phyloP scores from a whole-genome alignment of 1,140 invertebrate genomes.

The Centruroides sculpturatus region DNA sequence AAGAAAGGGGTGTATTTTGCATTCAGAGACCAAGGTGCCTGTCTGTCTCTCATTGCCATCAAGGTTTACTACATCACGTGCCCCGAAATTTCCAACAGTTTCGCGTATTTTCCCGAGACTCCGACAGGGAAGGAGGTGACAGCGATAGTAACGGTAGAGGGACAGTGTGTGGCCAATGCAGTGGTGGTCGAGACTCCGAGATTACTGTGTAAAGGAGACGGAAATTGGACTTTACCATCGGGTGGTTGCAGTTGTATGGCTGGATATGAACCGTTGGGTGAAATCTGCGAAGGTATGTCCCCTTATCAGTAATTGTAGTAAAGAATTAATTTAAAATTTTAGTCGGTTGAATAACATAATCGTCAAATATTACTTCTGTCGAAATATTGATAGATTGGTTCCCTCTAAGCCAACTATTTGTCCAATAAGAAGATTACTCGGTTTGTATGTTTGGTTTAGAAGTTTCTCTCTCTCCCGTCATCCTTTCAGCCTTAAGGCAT shows the following conservation, averaged over 20 bases:
- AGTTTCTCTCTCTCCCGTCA: no score
- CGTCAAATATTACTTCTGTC: no score
- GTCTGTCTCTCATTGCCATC: slow-evolving; percentile 85
- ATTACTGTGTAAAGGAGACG: slow-evolving; percentile 87
- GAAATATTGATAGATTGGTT: no score
- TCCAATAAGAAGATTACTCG: no score
- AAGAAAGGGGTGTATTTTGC: slow-evolving; percentile 95
- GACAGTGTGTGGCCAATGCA: slow-evolving; percentile 73
- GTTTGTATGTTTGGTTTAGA: no score
- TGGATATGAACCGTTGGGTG: slow-evolving; percentile 62
- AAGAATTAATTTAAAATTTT: no score
- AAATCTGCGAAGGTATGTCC: slow-evolving; percentile 22
- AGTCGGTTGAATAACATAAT: no score
- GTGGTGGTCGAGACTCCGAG: slow-evolving; percentile 54
- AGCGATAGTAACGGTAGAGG: slow-evolving; percentile 73
- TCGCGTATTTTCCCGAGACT: slow-evolving; percentile 80
- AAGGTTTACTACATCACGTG: slow-evolving; percentile 96
- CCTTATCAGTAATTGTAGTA: no score
- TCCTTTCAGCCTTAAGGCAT: no score
- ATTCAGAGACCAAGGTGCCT: slow-evolving; percentile 91
- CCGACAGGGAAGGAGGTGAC: slow-evolving; percentile 82
- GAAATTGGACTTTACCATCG: slow-evolving; percentile 73
- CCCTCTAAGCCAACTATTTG: no score
- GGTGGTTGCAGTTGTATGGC: slow-evolving; percentile 85
- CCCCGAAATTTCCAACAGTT: slow-evolving; percentile 79